A percentile compares a stretch with the other conserved stretches of the same genome.
These are phyloP conservation scores for Paramisgurnus dabryanus DNA, from an alignment of 2,113 vertebrate species.

Conservation along the genomic window DNA sequence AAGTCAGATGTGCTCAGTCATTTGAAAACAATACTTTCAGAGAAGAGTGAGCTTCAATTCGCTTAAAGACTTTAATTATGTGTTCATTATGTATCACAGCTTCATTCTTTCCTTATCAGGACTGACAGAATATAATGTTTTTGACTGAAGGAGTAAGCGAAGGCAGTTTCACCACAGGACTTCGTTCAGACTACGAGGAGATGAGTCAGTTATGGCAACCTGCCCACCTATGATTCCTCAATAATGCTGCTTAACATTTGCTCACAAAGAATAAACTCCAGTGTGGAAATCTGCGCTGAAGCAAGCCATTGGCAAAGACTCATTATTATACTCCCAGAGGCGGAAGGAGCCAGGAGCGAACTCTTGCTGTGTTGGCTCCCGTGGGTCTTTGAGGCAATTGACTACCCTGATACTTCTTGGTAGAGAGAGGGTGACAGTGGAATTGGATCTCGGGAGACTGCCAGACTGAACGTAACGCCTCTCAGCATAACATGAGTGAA, in stretches of 20 bases:
- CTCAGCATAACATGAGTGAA: constrained; percentile 19
- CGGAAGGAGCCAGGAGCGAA: constrained; percentile 22
- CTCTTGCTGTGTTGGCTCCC: constrained; percentile 27
- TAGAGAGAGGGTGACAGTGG: constrained; percentile 10
- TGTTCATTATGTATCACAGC: constrained; percentile 18
- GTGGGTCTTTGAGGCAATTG: not conserved
- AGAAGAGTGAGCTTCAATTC: constrained; percentile 38
- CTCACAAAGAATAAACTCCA: not conserved
- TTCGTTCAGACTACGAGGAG: constrained; percentile 24
- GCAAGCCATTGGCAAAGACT: constrained; percentile 20
- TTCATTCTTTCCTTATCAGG: constrained; percentile 37
- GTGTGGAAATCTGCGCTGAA: constrained; percentile 18
- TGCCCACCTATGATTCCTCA: constrained; percentile 7
- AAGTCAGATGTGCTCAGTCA: not conserved
- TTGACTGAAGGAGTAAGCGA: constrained; percentile 23
- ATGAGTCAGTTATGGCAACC: constrained; percentile 28
- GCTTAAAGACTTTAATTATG: constrained; percentile 36
- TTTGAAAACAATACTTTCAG: constrained; percentile 33
- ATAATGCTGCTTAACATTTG: constrained; percentile 25
- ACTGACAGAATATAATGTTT: not conserved
- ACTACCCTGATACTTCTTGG: not conserved
- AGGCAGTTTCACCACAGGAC: not conserved
- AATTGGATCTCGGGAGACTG: constrained; percentile 18
- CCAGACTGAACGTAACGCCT: constrained; percentile 30
- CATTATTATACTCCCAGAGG: constrained; percentile 32